Evolutionary conservation across 2,113 vertebrate genomes (phyloP), one percentile per base, ranked within the genome.

Genomic region (Phylloscopus trochilus): DNA sequence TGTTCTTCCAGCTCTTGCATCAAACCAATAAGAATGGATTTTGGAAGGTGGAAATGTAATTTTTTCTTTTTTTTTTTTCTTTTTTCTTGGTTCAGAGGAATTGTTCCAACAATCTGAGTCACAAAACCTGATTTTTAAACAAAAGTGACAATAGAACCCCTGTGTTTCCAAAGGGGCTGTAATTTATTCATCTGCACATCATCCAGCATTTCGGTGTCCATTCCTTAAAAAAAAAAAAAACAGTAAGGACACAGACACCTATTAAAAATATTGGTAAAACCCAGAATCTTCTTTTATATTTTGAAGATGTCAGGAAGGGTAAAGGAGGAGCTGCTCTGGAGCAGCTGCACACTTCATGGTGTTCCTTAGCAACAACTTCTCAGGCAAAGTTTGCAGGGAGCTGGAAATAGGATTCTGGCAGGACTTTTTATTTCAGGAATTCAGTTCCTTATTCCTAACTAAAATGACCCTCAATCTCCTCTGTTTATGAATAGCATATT

Each of bases 281-380:
- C 43, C 96, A 89, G 68, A 69, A 93, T 95, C 98, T 97, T 95
- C 87, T 92, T 96, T 95, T 92, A 95, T 73, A 68, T 96, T 94
- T 82, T 91, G 67, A 98, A 92, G 33, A 31, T n/a, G 64, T 87
- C 87, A 97, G n/a, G 94, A 74, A 62, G 59, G 64, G 63, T 89
- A 74, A 85, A 77, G 81, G 13, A 97, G 64, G 97, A 96, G 95
- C 86, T 96, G 83, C 97, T 96, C 95, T 97, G 96, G 82, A 94
- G 91, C 89, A 96, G 88, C 72, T 72, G 94, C 83, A 90, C n/a
- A 41, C 89, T 95, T 85, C 43, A 80, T 87, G 90, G 80, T 33
- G 97, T 97, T 97, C 97, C 97, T 97, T 98, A 98, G 97, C 97
- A 98, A 98, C 98, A 97, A 94, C 93, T 97, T 94, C 96, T 92